Evolutionary conservation across 2,888 invertebrate species (phyloP), one percentile per base, ranked within the genome.

Genomic region (Andrena bucephala): DNA sequence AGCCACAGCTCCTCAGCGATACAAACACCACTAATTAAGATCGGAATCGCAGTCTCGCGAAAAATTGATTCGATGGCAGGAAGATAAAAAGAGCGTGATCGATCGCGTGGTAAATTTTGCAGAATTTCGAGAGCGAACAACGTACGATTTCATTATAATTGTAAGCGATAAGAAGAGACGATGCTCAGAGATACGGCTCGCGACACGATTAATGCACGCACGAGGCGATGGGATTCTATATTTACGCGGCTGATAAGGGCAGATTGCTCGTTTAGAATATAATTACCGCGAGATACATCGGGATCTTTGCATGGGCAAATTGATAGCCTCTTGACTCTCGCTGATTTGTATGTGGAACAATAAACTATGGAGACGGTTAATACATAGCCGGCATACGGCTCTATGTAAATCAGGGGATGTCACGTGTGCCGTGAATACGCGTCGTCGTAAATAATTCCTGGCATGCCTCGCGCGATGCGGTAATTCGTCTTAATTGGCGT

Each of bases 341-440:
- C 33, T 68, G 65, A 81, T 81, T 81, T 83, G 71, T 83, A 77
- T 77, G 59, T 77, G 63, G 71, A 76, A 76, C 81, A 75, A 81
- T 81, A 75, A 75, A 75, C 57, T 48, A 36, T 27, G 50, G 29
- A 62, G 54, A 75, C 20, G 48, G 24, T 27, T 62, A 71, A 80
- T 80, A 80, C 36, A 60, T 36, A 57, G 57, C 10, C 8, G 36
- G 48, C 48, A 24, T 36, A 33, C 33, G n/a, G 16, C n/a, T 24
- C 27, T 54, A 65, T 27, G 29, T 27, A 63, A 71, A 65, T 73
- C 63, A 4, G 16, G 42, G 54, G 13, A 24, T 27, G 36, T 29
- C 60, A 57, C 65, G 57, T 54, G 71, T 36, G 24, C 24, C 20
- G 20, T 20, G 52, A 36, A 24, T 69, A 54, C 24, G 57, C 48